Percentiles rank a stretch among this genome's conserved stretches.
phyloP scores from a whole-genome alignment of 2,113 vertebrate genomes.

The Centropus bengalensis region DNA sequence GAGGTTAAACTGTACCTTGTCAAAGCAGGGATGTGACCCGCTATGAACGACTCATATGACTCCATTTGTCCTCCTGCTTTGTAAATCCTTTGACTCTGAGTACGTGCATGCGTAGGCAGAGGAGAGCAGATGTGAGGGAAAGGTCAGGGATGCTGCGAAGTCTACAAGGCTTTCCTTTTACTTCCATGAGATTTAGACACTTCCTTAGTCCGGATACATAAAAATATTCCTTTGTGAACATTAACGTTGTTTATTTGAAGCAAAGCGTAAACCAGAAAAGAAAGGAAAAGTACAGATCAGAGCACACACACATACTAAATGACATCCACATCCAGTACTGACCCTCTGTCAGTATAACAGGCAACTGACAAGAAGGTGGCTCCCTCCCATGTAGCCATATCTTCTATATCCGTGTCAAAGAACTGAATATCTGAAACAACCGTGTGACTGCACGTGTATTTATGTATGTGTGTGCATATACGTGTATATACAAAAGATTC shows the following conservation, averaged over 20 bases:
- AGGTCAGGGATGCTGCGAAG: constrained; percentile 50
- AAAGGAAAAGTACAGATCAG: not conserved
- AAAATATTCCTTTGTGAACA: not conserved
- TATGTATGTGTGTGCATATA: not conserved
- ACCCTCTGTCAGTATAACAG: not conserved
- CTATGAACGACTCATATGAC: not conserved
- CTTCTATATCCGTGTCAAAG: not conserved
- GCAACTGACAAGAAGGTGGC: not conserved
- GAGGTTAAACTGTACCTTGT: constrained; percentile 38
- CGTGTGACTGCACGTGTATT: not conserved
- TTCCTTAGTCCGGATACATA: not conserved
- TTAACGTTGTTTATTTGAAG: not conserved
- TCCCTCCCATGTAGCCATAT: not conserved
- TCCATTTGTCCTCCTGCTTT: constrained; percentile 9
- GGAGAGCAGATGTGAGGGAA: constrained; percentile 46
- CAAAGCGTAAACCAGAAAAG: not conserved
- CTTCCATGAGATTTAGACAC: not conserved
- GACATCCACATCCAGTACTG: not conserved
- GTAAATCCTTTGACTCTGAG: not conserved
- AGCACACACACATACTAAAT: not conserved
- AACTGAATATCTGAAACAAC: not conserved
- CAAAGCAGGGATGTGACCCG: constrained; percentile 19
- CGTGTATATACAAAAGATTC: not conserved
- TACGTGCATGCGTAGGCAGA: not conserved
- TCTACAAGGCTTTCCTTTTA: constrained; percentile 5